These are phyloP conservation scores for Pristionchus japonicus DNA, from an alignment of 2,888 invertebrate genomes.

Conservation along the genomic window DNA sequence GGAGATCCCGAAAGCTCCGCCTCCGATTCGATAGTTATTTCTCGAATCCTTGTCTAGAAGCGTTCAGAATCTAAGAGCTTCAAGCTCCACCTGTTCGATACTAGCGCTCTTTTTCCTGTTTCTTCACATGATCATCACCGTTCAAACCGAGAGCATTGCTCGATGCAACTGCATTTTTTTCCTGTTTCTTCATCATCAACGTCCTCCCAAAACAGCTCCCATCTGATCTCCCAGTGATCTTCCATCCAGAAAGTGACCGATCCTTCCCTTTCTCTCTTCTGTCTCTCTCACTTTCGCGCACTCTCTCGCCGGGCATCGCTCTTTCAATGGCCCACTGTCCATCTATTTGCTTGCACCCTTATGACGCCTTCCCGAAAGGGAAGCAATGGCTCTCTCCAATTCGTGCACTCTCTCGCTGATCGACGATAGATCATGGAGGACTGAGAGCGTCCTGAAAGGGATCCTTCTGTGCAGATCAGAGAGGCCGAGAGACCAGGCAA, in stretches of 20 bases:
- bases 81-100: too few relatives aligned
- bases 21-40: too few relatives aligned
- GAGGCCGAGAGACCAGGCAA: too few relatives aligned
- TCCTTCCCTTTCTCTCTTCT: background rate
- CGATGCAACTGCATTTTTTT: background rate
- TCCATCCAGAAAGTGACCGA: background rate
- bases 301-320: background rate
- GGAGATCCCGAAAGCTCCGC: background rate
- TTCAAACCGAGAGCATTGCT: too few relatives aligned
- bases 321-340: background rate
- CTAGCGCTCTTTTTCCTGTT: too few relatives aligned
- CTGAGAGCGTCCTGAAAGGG: too few relatives aligned
- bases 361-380: background rate
- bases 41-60: too few relatives aligned
- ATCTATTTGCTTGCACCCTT: background rate
- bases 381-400: background rate
- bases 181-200: constrained; percentile 37
- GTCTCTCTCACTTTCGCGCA: background rate
- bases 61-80: too few relatives aligned
- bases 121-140: too few relatives aligned
- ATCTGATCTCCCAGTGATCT: constrained; percentile 10
- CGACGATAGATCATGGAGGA: too few relatives aligned
- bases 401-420: background rate
- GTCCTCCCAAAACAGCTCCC: background rate
- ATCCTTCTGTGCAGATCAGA: too few relatives aligned